Conservation (phyloP, 2,113 vertebrate species). For the Scortum barcoo region DNA sequence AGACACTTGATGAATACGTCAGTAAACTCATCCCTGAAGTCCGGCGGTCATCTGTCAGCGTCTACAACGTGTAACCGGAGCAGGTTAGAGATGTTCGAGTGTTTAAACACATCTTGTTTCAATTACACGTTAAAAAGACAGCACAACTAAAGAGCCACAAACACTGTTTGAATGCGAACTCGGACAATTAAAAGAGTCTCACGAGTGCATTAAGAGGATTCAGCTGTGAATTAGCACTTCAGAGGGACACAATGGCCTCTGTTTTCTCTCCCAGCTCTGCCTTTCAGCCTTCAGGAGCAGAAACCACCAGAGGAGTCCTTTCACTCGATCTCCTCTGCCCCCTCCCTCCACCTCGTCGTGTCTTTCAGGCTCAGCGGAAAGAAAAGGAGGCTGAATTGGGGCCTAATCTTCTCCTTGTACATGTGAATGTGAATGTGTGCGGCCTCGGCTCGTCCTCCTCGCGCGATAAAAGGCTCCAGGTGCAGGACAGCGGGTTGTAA, state of each 20-base stretch:
- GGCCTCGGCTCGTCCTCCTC: slow-evolving; percentile 82
- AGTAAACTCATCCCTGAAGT: not conserved
- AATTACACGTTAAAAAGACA: slow-evolving; percentile 16
- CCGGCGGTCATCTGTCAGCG: not conserved
- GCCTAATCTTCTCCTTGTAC: slow-evolving; percentile 84
- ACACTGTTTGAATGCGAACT: slow-evolving; percentile 35
- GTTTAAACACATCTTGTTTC: slow-evolving; percentile 34
- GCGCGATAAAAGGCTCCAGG: slow-evolving; percentile 87
- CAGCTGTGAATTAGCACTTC: slow-evolving; percentile 89
- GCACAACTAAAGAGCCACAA: slow-evolving; percentile 50
- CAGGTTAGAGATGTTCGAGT: not conserved
- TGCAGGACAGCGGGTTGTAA: slow-evolving; percentile 74
- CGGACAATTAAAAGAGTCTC: slow-evolving; percentile 31
- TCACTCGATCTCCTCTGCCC: not conserved
- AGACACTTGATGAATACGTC: not conserved
- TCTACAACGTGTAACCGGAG: not conserved
- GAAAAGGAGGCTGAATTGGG: slow-evolving; percentile 75
- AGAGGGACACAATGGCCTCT: slow-evolving; percentile 85
- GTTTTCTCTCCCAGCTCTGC: slow-evolving; percentile 61
- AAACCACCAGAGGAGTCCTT: slow-evolving; percentile 42
- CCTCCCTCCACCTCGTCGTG: not conserved
- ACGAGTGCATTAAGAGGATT: slow-evolving; percentile 71
- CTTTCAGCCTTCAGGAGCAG: slow-evolving; percentile 73
- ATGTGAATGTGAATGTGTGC: slow-evolving; percentile 83
- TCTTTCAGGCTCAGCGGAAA: slow-evolving; percentile 20